Evolutionary conservation across 1,140 invertebrate species (phyloP), one percentile per base, ranked within the genome.

Genomic region (Nixonia krombeini): DNA sequence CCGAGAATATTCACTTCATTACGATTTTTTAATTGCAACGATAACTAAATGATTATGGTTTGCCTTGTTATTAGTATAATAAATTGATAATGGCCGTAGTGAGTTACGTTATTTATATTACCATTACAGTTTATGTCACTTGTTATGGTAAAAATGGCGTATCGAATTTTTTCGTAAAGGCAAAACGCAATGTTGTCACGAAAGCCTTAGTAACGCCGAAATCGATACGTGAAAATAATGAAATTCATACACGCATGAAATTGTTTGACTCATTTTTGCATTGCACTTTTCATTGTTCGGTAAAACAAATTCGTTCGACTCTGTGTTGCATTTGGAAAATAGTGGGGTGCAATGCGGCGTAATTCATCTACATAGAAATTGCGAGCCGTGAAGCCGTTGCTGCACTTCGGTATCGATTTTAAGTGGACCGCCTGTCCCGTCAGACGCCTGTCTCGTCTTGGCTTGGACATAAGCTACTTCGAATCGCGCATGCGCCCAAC

Each of bases 311-410:
- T 35, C 13, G 2, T 13, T 35, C 33, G 7, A 35, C n/a, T 4
- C 29, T 31, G 29, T 8, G 9, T 16, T 57, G 16, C 46, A 51
- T 50, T 13, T 21, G 62, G 42, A 83, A 84, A 84, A 83, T 84
- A 45, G 13, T 33, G 15, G 51, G 46, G 28, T 13, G 41, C 28
- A 51, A 62, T 61, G 68, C 66, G 63, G 70, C 80, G 77, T 79
- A 82, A 83, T 84, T 83, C 77, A 83, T 82, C 83, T 84, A 81
- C 80, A 83, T 83, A 59, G 76, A 76, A 84, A 84, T 83, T 79
- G 76, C 76, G 81, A 73, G 55, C 78, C 51, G 68, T 70, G 70
- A 75, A 78, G 74, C 68, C 44, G 47, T 71, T 74, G 70, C 75
- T 81, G 77, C 75, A 81, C 69, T 71, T 63, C 61, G 70, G 77